A percentile compares a stretch with the other conserved stretches of the same genome.
Conservation (phyloP, 2,797 vertebrate species). For the Megalops cyprinoides region DNA sequence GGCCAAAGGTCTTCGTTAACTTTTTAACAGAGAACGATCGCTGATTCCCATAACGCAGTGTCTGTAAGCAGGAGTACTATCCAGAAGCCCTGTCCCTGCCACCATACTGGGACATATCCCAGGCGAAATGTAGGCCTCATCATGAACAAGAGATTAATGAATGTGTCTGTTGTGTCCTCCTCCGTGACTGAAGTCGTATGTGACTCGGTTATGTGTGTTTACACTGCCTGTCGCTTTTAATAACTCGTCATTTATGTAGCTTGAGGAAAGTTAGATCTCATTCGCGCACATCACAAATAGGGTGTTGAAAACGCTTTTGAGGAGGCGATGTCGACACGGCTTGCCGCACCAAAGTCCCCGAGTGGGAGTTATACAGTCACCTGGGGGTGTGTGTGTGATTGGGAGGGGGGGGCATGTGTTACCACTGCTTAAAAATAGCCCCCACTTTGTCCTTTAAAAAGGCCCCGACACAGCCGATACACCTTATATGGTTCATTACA, state of each 20-base stretch:
- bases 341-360: slow-evolving; percentile 61
- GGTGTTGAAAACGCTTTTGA: slow-evolving; percentile 72
- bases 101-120: not conserved
- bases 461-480: slow-evolving; percentile 49
- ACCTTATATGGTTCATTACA: slow-evolving; percentile 54
- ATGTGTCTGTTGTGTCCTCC: not conserved
- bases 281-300: slow-evolving; percentile 76
- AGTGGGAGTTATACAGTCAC: slow-evolving; percentile 3
- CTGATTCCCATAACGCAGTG: not conserved
- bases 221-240: slow-evolving; percentile 66
- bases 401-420: slow-evolving; percentile 35
- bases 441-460: slow-evolving; percentile 63
- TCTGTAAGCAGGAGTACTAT: not conserved
- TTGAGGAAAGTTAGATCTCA: slow-evolving; percentile 62
- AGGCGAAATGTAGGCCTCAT: not conserved
- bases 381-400: too few relatives aligned
- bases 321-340: slow-evolving; percentile 66
- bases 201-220: slow-evolving; percentile 46
- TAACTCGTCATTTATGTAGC: slow-evolving; percentile 69
- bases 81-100: not conserved
- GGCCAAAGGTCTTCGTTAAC: too few relatives aligned
- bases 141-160: not conserved
- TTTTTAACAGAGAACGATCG: not conserved
- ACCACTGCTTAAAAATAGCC: slow-evolving; percentile 67
- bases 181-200: slow-evolving; percentile 31